Percentiles rank a stretch among this genome's conserved stretches.
Conservation (phyloP, 2,113 vertebrate genomes). For the Chlamydotis undulata region DNA sequence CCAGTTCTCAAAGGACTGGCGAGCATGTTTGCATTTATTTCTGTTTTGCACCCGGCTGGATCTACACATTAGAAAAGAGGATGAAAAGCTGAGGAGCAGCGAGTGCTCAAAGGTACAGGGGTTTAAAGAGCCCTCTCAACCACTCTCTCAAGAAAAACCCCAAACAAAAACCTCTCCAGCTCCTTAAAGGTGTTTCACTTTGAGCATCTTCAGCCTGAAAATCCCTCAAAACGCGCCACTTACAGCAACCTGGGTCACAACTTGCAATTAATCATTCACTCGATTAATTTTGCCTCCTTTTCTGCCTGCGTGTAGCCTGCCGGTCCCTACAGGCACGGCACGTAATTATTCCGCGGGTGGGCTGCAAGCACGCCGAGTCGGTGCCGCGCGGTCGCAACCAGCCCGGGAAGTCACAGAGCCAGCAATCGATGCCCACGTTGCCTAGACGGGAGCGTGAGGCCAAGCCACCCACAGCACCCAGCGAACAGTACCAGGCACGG, state of each 20-base stretch:
- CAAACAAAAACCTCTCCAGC: not conserved
- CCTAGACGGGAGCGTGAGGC: accelerated
- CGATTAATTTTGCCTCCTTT: constrained; percentile 12
- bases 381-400: accelerated
- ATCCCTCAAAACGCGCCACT: not conserved
- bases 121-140: not conserved
- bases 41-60: not conserved
- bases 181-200: not conserved
- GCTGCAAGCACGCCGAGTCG: accelerated
- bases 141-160: not conserved
- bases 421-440: accelerated
- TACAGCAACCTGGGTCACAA: not conserved
- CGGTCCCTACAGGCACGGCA: not conserved
- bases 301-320: not conserved
- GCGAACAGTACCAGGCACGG: not conserved
- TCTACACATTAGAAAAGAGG: not conserved
- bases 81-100: not conserved
- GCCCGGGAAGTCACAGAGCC: not conserved
- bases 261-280: constrained; percentile 22
- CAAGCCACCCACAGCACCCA: not conserved
- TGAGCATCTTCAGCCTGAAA: not conserved
- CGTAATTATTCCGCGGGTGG: not conserved
- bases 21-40: not conserved
- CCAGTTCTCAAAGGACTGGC: not conserved
- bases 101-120: not conserved